Base-by-base conservation (phyloP, 2,888 invertebrate species). In the Aelia acuminata region DNA sequence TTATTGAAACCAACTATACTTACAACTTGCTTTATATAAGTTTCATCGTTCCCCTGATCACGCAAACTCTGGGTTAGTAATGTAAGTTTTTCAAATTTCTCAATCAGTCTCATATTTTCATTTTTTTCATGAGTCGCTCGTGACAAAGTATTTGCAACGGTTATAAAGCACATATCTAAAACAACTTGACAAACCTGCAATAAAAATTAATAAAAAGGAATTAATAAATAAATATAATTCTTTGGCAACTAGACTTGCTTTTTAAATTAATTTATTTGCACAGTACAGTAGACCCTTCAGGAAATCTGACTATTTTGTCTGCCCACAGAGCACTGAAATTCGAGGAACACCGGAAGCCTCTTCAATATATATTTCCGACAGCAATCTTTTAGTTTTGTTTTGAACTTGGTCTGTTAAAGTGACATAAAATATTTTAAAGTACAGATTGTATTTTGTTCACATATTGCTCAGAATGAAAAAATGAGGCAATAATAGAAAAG, bases 81-180 rank as follows among this genome's bases (percentile, higher is more conserved):
- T 91, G 97, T 96, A 91, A 98, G 95, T 91, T 97, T 94, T 91
- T 97, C 95, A 91, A 97, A 96, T 92, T 98, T 98, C 91, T 97
- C 97, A 89, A 97, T 95, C 89, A 98, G 94, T 22, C 97, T 94
- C 91, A 95, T 96, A 92, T 97, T 96, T 89, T 94, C 94, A 26
- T 92, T 93, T 89, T 94, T 94, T 91, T 96, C 96, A 91, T 94
- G 93, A 89, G 94, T 94, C 35, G 95, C 94, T 89, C 96, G 94
- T 18, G 94, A 93, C 91, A 96, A 95, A 8, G 94, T 93, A 92
- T 97, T 97, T 91, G 94, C 95, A 47, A 96, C 91, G 1, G 95
- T 94, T 92, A 96, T 96, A 91, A 95, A 96, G 91, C 95, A 95
- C 90, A 95, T 93, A 91, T 96, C 95, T 63, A 96, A 92, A 49